Evolutionary conservation across 1,140 invertebrate genomes (phyloP).

Genomic region (Rhopalosiphum padi): DNA sequence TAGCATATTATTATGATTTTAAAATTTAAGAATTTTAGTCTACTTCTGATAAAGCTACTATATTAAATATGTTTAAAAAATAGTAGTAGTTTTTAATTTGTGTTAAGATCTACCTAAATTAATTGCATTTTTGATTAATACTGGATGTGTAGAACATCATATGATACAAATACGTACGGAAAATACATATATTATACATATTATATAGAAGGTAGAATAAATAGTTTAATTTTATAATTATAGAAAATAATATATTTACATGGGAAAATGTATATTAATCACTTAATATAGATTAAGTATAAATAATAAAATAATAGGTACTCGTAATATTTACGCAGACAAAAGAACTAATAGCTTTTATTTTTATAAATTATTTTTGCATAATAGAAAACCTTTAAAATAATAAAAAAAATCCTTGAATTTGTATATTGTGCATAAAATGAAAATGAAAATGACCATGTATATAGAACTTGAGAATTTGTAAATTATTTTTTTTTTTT

Average conservation of each 20-base stretch:
- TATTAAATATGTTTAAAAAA: not conserved
- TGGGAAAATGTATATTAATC: not conserved
- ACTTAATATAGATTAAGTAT: not conserved
- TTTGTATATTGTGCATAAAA: no score
- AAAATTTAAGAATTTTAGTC: not conserved
- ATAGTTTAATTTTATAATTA: not conserved
- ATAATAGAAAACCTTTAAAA: no score
- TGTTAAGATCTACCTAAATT: not conserved
- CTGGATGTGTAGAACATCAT: not conserved
- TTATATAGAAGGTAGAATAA: not conserved
- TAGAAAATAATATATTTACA: not conserved
- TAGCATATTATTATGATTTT: no score
- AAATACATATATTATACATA: not conserved
- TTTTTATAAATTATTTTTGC: no score
- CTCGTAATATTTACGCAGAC: not conserved
- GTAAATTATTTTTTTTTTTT: no score
- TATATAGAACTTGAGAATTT: no score
- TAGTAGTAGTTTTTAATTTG: not conserved
- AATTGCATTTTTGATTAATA: not conserved
- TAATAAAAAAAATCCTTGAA: no score
- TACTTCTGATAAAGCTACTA: not conserved
- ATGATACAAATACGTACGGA: not conserved
- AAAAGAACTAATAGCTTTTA: not conserved
- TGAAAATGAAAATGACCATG: no score
- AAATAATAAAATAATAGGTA: not conserved